These are phyloP conservation scores for Coryphaenoides rupestris DNA, from an alignment of 2,113 vertebrate genomes.

Conservation along the genomic window DNA sequence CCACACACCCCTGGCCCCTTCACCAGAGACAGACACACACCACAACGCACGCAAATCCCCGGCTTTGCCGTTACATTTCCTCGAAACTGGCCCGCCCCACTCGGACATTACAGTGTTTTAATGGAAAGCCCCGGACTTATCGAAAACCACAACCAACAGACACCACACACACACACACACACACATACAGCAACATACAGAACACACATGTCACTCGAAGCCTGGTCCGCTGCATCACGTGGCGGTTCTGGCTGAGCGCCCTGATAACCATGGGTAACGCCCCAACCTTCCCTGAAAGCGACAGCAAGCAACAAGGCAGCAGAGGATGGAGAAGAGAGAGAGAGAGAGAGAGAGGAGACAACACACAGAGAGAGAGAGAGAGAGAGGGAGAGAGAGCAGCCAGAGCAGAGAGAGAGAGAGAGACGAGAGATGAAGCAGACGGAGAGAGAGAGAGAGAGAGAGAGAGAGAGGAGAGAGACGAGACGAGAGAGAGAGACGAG, in stretches of 20 bases:
- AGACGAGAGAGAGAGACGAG: neutral
- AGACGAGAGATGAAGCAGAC: neutral
- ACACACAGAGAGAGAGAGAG: constrained; percentile 21
- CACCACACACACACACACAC: neutral
- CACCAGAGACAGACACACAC: neutral
- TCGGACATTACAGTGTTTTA: neutral
- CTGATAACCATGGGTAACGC: constrained; percentile 55
- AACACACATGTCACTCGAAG: neutral
- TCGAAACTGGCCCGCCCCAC: too few relatives aligned
- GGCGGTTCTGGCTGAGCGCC: constrained; percentile 19
- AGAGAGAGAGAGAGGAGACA: neutral
- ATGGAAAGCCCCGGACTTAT: neutral
- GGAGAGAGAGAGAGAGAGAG: constrained; percentile 14
- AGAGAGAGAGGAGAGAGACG: neutral
- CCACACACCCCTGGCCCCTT: neutral
- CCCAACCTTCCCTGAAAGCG: constrained; percentile 23
- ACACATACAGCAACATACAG: too few relatives aligned
- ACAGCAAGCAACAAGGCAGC: constrained; percentile 31
- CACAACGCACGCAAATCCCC: neutral
- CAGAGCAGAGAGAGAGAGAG: neutral
- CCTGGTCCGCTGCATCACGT: constrained; percentile 16
- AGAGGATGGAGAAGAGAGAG: constrained; percentile 10
- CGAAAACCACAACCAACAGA: neutral
- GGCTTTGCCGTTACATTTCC: too few relatives aligned
- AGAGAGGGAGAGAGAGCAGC: constrained; percentile 3